Evolutionary conservation across 2,113 vertebrate genomes (phyloP).

Genomic region (Melanocharis versteri): DNA sequence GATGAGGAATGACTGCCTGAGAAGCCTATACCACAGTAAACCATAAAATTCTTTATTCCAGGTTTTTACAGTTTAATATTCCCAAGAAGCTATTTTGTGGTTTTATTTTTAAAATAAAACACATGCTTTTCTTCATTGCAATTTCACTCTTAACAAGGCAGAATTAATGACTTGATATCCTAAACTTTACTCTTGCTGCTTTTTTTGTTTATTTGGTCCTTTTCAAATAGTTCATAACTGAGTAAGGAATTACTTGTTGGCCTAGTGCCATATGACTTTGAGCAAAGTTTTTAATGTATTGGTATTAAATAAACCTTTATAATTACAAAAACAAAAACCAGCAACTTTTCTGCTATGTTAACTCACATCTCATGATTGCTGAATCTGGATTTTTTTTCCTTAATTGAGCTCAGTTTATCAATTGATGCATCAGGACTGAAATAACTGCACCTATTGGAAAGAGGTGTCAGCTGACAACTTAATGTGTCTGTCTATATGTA

Average conservation of each 20-base stretch:
- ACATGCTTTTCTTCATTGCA: neutral
- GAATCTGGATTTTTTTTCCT: neutral
- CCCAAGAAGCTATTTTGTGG: neutral
- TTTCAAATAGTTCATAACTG: neutral
- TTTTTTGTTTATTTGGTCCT: neutral
- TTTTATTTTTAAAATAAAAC: conserved; percentile 24
- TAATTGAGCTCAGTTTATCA: neutral
- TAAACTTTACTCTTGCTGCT: neutral
- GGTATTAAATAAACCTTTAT: neutral
- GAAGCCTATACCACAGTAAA: neutral
- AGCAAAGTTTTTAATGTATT: neutral
- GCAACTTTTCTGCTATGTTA: neutral
- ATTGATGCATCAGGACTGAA: neutral
- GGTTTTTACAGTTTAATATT: neutral
- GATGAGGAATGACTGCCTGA: neutral
- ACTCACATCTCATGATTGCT: neutral
- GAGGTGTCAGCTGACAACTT: neutral
- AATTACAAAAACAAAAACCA: neutral
- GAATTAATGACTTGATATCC: neutral
- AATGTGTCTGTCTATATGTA: neutral
- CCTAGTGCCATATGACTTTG: neutral
- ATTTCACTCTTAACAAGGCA: neutral
- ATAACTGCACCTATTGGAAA: neutral
- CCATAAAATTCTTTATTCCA: neutral
- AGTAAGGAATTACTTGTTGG: neutral